These are phyloP conservation scores for Griposia aprilina DNA, from an alignment of 2,888 invertebrate genomes.

Conservation along the genomic window DNA sequence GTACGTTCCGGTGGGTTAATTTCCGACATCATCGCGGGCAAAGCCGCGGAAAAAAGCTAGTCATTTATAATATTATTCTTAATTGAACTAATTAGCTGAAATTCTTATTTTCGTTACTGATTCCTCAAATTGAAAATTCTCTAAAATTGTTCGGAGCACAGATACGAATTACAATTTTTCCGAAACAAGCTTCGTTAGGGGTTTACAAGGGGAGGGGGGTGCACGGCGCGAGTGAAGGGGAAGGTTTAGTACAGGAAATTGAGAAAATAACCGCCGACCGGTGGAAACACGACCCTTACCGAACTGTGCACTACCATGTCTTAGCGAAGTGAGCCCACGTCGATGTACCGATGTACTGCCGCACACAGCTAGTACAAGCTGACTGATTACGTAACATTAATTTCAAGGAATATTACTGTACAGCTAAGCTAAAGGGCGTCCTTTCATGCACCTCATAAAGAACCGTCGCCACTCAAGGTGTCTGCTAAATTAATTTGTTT, in stretches of 20 bases:
- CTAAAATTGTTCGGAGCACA: conserved; percentile 12
- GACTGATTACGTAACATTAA: too few species aligned
- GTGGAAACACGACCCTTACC: conserved; percentile 12
- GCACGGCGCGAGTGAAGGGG: neutral
- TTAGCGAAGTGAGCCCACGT: neutral
- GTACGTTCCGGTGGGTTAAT: too few species aligned
- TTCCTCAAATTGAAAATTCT: conserved; percentile 22
- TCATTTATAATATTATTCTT: too few species aligned
- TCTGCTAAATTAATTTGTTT: conserved; percentile 34
- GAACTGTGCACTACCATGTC: conserved; percentile 19
- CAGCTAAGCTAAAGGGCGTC: neutral
- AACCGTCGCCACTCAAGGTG: conserved; percentile 1
- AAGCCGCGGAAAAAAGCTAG: too few species aligned
- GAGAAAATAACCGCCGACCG: conserved; percentile 15
- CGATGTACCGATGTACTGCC: neutral
- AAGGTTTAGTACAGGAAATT: neutral
- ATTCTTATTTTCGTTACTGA: neutral
- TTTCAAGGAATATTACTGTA: conserved; percentile 1
- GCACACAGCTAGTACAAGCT: neutral
- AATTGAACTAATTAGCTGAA: neutral
- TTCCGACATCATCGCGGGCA: too few species aligned
- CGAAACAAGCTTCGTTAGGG: conserved; percentile 39
- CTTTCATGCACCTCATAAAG: conserved; percentile 13
- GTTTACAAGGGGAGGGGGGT: neutral
- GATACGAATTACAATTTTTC: conserved; percentile 34